Conservation (phyloP, 2,113 vertebrate genomes). For the Loxodonta africana region DNA sequence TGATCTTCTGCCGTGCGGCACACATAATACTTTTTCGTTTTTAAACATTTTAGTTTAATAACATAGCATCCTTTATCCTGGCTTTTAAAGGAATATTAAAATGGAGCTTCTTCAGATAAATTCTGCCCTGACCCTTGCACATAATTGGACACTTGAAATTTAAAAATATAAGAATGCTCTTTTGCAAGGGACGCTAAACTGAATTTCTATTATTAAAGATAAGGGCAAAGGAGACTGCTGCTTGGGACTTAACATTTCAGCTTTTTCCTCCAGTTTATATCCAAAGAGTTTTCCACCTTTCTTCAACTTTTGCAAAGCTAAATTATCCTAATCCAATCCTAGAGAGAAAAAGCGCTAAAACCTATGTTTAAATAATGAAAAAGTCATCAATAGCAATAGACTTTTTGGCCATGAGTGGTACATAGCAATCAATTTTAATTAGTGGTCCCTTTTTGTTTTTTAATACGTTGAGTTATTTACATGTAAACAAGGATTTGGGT, state of each 20-base stretch:
- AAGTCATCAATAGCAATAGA: not conserved
- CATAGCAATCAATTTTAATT: not conserved
- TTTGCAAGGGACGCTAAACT: slow-evolving; percentile 9
- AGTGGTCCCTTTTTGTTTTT: not conserved
- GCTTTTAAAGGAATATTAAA: slow-evolving; percentile 89
- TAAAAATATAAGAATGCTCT: slow-evolving; percentile 79
- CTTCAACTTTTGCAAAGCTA: slow-evolving; percentile 6
- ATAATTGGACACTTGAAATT: slow-evolving; percentile 75
- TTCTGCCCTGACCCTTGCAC: slow-evolving; percentile 80
- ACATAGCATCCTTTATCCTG: slow-evolving; percentile 85
- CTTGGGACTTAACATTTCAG: slow-evolving; percentile 25
- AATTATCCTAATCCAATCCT: slow-evolving; percentile 52
- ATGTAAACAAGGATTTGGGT: slow-evolving; percentile 79
- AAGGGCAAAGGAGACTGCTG: not conserved
- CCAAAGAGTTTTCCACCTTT: slow-evolving; percentile 55
- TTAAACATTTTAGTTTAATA: slow-evolving; percentile 90
- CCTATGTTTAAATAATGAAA: slow-evolving; percentile 31
- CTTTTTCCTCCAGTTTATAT: slow-evolving; percentile 58
- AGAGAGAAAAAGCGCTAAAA: slow-evolving; percentile 14
- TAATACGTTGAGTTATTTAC: not conserved
- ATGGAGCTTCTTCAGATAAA: slow-evolving; percentile 87
- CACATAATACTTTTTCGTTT: slow-evolving; percentile 89
- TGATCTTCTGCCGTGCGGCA: slow-evolving; percentile 87
- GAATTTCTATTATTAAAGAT: slow-evolving; percentile 69
- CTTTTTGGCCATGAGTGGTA: not conserved